These are phyloP conservation scores for Ancistrus triradiatus DNA, from an alignment of 2,113 vertebrate species.

Conservation along the genomic window DNA sequence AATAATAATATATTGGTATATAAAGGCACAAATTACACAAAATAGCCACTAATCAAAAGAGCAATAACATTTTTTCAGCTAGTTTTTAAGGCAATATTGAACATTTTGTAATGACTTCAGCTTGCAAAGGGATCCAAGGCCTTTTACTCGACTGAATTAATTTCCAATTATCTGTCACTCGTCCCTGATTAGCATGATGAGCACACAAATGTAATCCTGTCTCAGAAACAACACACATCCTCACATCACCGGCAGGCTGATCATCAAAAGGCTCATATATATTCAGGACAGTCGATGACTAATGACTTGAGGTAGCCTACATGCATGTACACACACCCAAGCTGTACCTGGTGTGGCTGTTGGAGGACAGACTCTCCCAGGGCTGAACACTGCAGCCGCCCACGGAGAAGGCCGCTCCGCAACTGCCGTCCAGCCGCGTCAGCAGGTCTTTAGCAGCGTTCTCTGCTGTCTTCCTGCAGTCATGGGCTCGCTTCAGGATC, in stretches of 20 bases:
- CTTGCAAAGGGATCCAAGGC: background rate
- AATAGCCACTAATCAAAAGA: too few species aligned
- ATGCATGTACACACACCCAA: background rate
- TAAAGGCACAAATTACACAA: too few species aligned
- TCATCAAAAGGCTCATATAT: too few species aligned
- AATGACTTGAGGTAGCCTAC: background rate
- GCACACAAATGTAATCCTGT: background rate
- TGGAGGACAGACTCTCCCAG: conserved; percentile 85
- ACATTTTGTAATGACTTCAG: background rate
- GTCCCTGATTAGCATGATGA: conserved; percentile 1
- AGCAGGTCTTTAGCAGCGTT: conserved; percentile 81
- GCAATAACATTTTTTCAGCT: background rate
- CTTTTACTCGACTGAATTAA: background rate
- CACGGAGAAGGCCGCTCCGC: conserved; percentile 73
- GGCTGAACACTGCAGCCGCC: conserved; percentile 74
- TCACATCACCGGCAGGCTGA: too few species aligned
- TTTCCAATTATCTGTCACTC: background rate
- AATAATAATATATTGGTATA: too few species aligned
- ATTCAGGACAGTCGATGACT: too few species aligned
- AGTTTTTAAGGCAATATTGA: background rate
- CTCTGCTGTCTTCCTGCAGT: conserved; percentile 82
- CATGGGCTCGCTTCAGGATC: conserved; percentile 80
- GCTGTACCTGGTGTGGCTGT: conserved; percentile 79
- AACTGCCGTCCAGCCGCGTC: conserved; percentile 80
- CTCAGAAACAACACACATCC: too few species aligned